A percentile compares a stretch with the other conserved stretches of the same genome.
phyloP scores from a whole-genome alignment of 2,113 vertebrate genomes.

The Tachuris rubrigastra region DNA sequence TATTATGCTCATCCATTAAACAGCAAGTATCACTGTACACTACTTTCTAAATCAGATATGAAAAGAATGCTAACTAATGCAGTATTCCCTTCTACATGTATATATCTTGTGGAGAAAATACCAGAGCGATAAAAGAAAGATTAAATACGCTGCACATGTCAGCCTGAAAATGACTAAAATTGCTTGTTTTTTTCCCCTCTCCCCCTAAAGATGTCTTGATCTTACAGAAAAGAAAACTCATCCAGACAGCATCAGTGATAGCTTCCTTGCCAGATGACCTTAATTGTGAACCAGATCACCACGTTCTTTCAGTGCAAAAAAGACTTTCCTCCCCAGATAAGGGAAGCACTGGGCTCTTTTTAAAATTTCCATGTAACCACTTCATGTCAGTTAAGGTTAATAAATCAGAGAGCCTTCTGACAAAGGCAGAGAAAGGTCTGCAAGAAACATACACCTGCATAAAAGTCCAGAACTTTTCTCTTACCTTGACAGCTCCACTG shows the following conservation, averaged over 20 bases:
- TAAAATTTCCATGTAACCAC: neutral
- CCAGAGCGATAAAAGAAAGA: slow-evolving; percentile 74
- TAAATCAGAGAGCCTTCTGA: neutral
- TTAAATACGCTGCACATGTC: slow-evolving; percentile 71
- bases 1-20: slow-evolving; percentile 79
- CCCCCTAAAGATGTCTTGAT: slow-evolving; percentile 36
- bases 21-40: slow-evolving; percentile 58
- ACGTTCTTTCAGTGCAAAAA: neutral
- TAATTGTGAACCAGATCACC: slow-evolving; percentile 31
- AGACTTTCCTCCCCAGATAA: slow-evolving; percentile 34
- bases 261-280: slow-evolving; percentile 49
- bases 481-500: slow-evolving; percentile 97
- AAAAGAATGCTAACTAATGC: slow-evolving; percentile 72
- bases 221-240: slow-evolving; percentile 42
- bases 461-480: neutral
- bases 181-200: slow-evolving; percentile 23
- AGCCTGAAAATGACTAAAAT: slow-evolving; percentile 66
- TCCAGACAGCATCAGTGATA: slow-evolving; percentile 45
- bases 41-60: slow-evolving; percentile 74
- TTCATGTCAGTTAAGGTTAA: slow-evolving; percentile 34
- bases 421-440: slow-evolving; percentile 16
- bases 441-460: neutral
- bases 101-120: slow-evolving; percentile 75
- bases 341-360: neutral
- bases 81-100: slow-evolving; percentile 66